Conservation (phyloP, 2,113 vertebrate genomes). For the Stigmatopora argus region DNA sequence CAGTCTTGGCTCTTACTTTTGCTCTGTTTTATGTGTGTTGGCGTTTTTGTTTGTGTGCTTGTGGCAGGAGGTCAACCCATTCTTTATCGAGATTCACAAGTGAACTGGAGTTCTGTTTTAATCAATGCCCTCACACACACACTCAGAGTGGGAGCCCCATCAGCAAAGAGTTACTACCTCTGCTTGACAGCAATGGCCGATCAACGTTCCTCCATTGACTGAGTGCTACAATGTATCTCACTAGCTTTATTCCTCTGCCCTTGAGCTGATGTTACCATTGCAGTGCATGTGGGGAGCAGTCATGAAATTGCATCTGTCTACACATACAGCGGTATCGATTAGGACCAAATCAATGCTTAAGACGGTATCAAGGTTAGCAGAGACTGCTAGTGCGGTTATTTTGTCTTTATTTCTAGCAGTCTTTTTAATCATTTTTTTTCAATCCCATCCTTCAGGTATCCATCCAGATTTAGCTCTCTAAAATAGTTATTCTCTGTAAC, state of each 20-base stretch:
- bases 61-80: constrained; percentile 34
- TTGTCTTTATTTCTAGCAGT: constrained; percentile 28
- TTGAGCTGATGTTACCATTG: constrained; percentile 53
- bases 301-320: constrained; percentile 6
- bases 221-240: constrained; percentile 45
- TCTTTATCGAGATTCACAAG: constrained; percentile 14
- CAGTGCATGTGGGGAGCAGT: constrained; percentile 10
- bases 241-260: constrained; percentile 46
- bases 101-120: constrained; percentile 16
- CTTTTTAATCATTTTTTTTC: constrained; percentile 20
- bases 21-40: constrained; percentile 12
- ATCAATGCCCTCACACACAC: constrained; percentile 6
- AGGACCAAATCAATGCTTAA: constrained; percentile 58
- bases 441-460: constrained; percentile 4
- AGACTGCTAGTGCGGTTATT: constrained; percentile 20
- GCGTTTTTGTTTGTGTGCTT: constrained; percentile 13
- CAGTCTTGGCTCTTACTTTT: constrained; percentile 50
- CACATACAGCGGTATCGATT: constrained; percentile 42
- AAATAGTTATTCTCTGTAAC: not conserved
- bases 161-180: constrained; percentile 43
- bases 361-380: constrained; percentile 56
- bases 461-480: constrained; percentile 12
- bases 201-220: constrained; percentile 59
- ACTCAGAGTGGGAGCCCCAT: constrained; percentile 24
- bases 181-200: constrained; percentile 56